Percentiles rank a stretch among this genome's conserved stretches.
Conservation (phyloP, 2,797 vertebrate genomes). For the Xenopus petersii region DNA sequence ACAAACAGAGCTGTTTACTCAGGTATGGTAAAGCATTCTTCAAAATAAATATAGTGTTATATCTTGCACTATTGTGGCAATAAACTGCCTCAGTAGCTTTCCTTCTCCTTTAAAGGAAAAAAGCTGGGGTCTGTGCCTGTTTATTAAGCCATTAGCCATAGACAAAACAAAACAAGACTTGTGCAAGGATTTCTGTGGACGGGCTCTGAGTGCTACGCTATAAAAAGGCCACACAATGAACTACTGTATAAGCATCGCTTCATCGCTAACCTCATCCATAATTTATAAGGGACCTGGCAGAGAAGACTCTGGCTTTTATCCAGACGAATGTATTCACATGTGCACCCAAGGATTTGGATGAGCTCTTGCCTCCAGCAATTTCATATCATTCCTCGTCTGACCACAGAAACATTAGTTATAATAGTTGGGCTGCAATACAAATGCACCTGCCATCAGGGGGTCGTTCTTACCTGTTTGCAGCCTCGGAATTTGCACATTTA, state of each 20-base stretch:
- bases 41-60: too few relatives aligned
- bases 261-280: constrained; percentile 27
- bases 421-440: constrained; percentile 22
- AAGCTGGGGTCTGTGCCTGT: constrained; percentile 25
- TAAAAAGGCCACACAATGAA: constrained; percentile 29
- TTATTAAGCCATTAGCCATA: constrained; percentile 24
- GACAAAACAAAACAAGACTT: constrained; percentile 32
- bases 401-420: constrained; percentile 30
- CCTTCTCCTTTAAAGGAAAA: not conserved
- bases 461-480: too few relatives aligned
- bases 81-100: too few relatives aligned
- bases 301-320: constrained; percentile 32
- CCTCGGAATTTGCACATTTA: too few relatives aligned
- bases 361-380: constrained; percentile 42
- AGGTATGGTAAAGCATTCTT: too few relatives aligned
- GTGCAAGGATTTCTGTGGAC: constrained; percentile 30
- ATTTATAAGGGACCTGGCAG: constrained; percentile 32
- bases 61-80: too few relatives aligned
- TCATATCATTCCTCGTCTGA: constrained; percentile 42
- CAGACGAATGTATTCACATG: constrained; percentile 15
- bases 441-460: constrained; percentile 18
- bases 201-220: constrained; percentile 12
- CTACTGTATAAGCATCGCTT: constrained; percentile 8
- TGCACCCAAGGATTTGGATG: constrained; percentile 13
- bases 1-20: too few relatives aligned